Evolutionary conservation across 2,113 vertebrate species (phyloP).

Genomic region (Dunckerocampus dactyliophorus): DNA sequence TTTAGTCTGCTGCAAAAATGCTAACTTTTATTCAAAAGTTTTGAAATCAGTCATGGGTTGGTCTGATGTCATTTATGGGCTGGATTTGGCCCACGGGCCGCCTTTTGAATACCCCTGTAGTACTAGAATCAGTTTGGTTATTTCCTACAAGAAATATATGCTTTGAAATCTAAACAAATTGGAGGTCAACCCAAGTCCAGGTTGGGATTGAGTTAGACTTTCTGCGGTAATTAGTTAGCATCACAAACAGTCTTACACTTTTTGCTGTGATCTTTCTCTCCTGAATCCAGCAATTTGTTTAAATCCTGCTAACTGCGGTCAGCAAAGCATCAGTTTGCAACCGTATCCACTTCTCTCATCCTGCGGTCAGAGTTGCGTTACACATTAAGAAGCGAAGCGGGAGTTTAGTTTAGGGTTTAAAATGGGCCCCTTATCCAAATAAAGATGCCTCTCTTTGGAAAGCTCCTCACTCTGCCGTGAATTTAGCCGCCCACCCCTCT

Average conservation of each 20-base stretch:
- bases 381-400: constrained; percentile 47
- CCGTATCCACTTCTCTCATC: constrained; percentile 53
- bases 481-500: constrained; percentile 37
- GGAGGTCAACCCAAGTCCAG: neutral
- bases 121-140: neutral
- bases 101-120: too few relatives aligned
- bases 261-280: constrained; percentile 2
- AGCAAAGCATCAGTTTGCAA: constrained; percentile 46
- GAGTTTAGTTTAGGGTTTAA: constrained; percentile 66
- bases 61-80: too few relatives aligned
- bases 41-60: too few relatives aligned
- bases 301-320: constrained; percentile 40
- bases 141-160: too few relatives aligned
- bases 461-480: constrained; percentile 61
- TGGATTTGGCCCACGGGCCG: too few relatives aligned
- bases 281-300: constrained; percentile 44
- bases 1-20: too few relatives aligned
- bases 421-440: constrained; percentile 71
- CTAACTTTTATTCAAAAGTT: too few relatives aligned
- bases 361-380: constrained; percentile 63
- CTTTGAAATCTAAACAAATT: neutral
- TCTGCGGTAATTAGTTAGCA: constrained; percentile 19
- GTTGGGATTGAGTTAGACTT: neutral
- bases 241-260: constrained; percentile 22
- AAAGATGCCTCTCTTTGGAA: constrained; percentile 72